phyloP scores from a whole-genome alignment of 2,113 vertebrate species.

The Fregetta grallaria region DNA sequence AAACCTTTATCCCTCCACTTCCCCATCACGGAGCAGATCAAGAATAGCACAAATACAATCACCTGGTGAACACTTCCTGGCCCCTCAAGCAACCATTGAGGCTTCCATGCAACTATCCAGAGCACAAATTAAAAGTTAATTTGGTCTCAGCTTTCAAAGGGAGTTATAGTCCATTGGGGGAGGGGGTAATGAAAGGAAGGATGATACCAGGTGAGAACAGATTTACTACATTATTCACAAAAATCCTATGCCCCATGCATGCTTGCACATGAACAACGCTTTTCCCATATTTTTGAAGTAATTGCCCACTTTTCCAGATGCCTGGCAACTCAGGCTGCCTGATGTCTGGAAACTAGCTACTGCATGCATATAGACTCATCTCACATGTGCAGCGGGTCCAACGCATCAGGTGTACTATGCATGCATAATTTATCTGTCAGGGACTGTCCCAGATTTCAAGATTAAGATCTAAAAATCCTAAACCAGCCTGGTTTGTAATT shows the following conservation, averaged over 20 bases:
- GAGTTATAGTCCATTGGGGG: rapidly evolving
- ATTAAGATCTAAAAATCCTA: neutral
- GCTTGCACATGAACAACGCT: neutral
- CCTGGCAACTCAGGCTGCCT: neutral
- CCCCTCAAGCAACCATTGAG: neutral
- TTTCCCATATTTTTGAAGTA: neutral
- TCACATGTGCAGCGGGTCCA: neutral
- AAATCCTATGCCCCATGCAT: neutral
- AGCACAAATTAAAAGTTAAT: neutral
- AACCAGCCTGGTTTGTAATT: neutral
- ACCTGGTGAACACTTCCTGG: rapidly evolving
- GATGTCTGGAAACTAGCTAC: neutral
- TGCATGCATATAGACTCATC: neutral
- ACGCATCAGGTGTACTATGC: neutral
- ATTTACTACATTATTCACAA: neutral
- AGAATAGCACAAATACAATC: neutral
- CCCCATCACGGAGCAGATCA: neutral
- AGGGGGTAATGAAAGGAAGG: neutral
- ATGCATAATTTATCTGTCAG: neutral
- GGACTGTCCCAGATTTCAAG: neutral
- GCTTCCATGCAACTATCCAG: neutral
- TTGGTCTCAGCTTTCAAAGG: neutral
- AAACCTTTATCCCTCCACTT: neutral
- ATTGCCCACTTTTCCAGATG: neutral
- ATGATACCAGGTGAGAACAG: neutral